phyloP scores from a whole-genome alignment of 1,140 invertebrate genomes.

The Scaptomyza montana region DNA sequence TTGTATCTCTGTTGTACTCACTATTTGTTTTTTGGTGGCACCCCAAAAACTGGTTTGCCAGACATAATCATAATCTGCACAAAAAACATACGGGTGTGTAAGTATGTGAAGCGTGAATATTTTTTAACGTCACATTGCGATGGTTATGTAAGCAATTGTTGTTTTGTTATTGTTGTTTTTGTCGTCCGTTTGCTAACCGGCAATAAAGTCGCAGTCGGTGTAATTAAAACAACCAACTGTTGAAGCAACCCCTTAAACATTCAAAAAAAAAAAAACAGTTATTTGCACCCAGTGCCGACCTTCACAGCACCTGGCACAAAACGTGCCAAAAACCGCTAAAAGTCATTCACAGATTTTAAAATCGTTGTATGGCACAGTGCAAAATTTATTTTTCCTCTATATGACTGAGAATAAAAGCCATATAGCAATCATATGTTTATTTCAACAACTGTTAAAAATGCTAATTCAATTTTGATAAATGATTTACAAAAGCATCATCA shows the following conservation, averaged over 20 bases:
- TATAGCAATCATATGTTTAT: slow-evolving; percentile 16
- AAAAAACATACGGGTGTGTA: neutral
- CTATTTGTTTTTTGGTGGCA: slow-evolving; percentile 4
- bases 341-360: slow-evolving; percentile 4
- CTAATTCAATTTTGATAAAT: slow-evolving; percentile 42
- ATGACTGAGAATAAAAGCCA: neutral
- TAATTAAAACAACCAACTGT: slow-evolving; percentile 40
- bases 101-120: neutral
- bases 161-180: slow-evolving; percentile 3
- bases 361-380: neutral
- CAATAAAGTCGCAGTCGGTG: slow-evolving; percentile 10
- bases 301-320: slow-evolving; percentile 24
- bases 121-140: slow-evolving; percentile 6
- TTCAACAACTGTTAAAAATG: slow-evolving; percentile 48
- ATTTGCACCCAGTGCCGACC: slow-evolving; percentile 27
- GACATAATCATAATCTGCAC: slow-evolving; percentile 8
- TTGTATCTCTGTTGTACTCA: neutral
- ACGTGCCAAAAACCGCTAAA: slow-evolving; percentile 23
- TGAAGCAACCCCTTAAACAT: slow-evolving; percentile 7
- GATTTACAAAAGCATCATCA: slow-evolving; percentile 41
- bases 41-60: slow-evolving; percentile 36
- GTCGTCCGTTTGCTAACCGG: slow-evolving; percentile 30
- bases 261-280: neutral
- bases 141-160: slow-evolving; percentile 46
- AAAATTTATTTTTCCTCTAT: neutral